Conservation (phyloP, 2,797 vertebrate genomes). For the Mus caroli region DNA sequence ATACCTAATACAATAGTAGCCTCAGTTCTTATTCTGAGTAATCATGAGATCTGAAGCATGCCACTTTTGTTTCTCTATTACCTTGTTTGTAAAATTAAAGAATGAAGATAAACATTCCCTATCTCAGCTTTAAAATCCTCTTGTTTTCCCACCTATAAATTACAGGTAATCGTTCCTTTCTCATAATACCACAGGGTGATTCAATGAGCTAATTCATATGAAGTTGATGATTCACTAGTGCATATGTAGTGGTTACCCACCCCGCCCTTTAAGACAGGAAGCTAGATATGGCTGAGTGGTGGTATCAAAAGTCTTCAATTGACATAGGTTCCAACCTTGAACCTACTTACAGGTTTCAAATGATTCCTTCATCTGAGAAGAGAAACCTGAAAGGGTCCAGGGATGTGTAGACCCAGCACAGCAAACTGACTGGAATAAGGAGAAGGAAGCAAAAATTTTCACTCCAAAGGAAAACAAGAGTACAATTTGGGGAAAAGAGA, state of each 20-base stretch:
- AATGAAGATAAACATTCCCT: neutral
- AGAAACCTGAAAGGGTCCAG: neutral
- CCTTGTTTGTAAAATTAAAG: conserved; percentile 41
- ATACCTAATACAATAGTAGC: neutral
- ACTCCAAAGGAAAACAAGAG: neutral
- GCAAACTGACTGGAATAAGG: neutral
- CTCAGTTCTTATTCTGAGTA: neutral
- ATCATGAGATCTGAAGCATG: neutral
- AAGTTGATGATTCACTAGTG: neutral
- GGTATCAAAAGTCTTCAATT: neutral
- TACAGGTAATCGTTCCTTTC: neutral
- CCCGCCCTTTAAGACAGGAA: neutral
- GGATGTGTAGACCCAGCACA: neutral
- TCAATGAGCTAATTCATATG: neutral
- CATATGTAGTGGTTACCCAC: neutral
- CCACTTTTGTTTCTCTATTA: neutral
- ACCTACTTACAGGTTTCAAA: neutral
- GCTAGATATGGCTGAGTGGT: neutral
- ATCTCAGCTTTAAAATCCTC: neutral
- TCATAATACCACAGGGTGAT: neutral
- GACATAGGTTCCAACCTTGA: neutral
- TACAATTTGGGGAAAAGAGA: neutral
- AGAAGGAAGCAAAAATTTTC: neutral
- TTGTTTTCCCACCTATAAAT: neutral
- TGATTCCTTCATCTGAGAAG: neutral